These are phyloP conservation scores for Zosterops pallidus DNA, from an alignment of 2,113 vertebrate species.

Conservation along the genomic window DNA sequence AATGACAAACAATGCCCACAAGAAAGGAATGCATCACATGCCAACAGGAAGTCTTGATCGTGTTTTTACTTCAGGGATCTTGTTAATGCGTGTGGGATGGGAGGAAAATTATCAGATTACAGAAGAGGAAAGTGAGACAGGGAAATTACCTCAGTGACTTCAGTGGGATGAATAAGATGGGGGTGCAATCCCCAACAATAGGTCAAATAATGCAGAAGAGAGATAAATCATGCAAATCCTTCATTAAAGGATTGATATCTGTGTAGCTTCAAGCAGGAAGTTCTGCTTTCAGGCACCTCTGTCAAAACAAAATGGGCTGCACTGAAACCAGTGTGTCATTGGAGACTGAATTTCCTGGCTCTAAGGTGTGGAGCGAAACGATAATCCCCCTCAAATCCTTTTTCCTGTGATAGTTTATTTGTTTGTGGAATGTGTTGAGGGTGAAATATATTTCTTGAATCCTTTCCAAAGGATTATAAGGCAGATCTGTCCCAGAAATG, in stretches of 20 bases:
- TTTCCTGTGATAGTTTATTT: neutral
- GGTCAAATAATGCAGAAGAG: neutral
- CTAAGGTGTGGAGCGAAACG: neutral
- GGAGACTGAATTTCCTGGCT: neutral
- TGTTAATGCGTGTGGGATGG: neutral
- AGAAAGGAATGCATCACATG: neutral
- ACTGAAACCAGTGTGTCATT: neutral
- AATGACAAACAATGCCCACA: neutral
- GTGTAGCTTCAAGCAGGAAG: neutral
- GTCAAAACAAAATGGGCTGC: neutral
- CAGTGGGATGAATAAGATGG: neutral
- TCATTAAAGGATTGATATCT: neutral
- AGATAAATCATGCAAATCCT: neutral
- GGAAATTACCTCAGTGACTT: neutral
- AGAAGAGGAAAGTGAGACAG: neutral
- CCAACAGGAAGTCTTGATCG: neutral
- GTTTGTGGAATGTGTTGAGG: neutral
- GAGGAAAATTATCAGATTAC: neutral
- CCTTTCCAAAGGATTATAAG: neutral
- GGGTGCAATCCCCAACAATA: neutral
- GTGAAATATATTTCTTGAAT: neutral
- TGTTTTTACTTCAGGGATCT: neutral
- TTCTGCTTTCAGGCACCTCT: neutral
- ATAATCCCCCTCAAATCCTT: neutral
- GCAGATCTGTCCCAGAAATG: neutral